These are phyloP conservation scores for Lycocorax pyrrhopterus DNA, from an alignment of 2,113 vertebrate genomes.

Conservation along the genomic window DNA sequence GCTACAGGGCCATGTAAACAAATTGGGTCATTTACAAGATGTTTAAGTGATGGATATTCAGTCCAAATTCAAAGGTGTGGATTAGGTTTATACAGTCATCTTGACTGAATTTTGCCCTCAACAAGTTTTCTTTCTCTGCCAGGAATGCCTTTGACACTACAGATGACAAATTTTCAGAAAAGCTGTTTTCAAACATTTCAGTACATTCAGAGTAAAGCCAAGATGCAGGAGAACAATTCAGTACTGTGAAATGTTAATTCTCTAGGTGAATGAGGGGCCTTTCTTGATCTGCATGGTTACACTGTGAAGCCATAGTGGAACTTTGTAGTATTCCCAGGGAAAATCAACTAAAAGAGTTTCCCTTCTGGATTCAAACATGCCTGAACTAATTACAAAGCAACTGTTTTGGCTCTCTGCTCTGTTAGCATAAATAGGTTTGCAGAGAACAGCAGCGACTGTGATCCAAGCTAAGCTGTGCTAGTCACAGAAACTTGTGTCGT, in stretches of 20 bases:
- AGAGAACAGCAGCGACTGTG: background rate
- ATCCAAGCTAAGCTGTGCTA: background rate
- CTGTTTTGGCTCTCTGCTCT: slow-evolving; percentile 45
- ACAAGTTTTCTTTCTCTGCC: background rate
- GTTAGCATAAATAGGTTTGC: slow-evolving; percentile 11
- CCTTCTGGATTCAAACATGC: slow-evolving; percentile 57
- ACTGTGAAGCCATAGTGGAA: slow-evolving; percentile 1
- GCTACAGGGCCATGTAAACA: slow-evolving; percentile 71
- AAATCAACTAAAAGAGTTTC: slow-evolving; percentile 53
- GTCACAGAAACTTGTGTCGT: background rate
- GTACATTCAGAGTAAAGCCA: background rate
- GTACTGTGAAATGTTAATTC: background rate
- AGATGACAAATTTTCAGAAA: background rate
- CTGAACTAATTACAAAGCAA: slow-evolving; percentile 69
- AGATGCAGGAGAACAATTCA: background rate
- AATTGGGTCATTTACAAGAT: slow-evolving; percentile 76
- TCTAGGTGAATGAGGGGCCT: background rate
- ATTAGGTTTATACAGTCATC: slow-evolving; percentile 56
- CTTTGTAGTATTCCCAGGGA: slow-evolving; percentile 27
- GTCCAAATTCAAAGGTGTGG: slow-evolving; percentile 53
- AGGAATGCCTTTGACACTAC: background rate
- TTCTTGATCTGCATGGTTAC: background rate
- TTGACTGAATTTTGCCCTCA: slow-evolving; percentile 40
- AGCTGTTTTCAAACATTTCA: background rate
- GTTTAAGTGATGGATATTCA: slow-evolving; percentile 67